phyloP scores from a whole-genome alignment of 2,888 invertebrate species.

The Sminthurides aquaticus region DNA sequence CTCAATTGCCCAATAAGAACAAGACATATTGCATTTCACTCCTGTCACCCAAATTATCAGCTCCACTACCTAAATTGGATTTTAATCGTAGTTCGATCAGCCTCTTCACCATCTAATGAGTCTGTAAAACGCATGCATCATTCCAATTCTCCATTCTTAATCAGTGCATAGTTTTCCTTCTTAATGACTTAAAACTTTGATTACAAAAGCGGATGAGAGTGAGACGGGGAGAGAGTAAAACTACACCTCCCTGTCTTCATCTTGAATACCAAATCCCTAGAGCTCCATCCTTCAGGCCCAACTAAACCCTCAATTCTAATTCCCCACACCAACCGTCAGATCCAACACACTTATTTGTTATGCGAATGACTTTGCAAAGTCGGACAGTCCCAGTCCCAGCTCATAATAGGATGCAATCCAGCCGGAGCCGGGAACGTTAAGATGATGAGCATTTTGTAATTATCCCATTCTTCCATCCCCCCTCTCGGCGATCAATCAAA shows the following conservation, averaged over 20 bases:
- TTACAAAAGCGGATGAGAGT: not conserved
- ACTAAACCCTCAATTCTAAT: not conserved
- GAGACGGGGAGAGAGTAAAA: no score
- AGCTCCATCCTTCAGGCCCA: not conserved
- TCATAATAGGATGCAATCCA: not conserved
- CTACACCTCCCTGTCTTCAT: no score
- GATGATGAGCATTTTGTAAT: not conserved
- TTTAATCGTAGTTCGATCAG: conserved; percentile 5
- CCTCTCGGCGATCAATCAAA: not conserved
- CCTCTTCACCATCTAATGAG: not conserved
- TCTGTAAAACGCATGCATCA: not conserved
- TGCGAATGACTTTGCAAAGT: not conserved
- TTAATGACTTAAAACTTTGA: not conserved
- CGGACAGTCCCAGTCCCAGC: not conserved
- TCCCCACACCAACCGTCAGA: no score
- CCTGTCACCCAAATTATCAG: no score
- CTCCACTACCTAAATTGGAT: conserved; percentile 3
- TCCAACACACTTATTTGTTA: no score
- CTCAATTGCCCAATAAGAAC: no score
- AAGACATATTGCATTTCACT: no score
- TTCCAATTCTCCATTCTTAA: not conserved
- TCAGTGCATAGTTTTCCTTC: no score
- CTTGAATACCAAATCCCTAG: not conserved
- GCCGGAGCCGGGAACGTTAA: no score
- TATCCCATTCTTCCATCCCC: not conserved